phyloP scores from a whole-genome alignment of 2,113 vertebrate genomes.

The Ursus arctos region DNA sequence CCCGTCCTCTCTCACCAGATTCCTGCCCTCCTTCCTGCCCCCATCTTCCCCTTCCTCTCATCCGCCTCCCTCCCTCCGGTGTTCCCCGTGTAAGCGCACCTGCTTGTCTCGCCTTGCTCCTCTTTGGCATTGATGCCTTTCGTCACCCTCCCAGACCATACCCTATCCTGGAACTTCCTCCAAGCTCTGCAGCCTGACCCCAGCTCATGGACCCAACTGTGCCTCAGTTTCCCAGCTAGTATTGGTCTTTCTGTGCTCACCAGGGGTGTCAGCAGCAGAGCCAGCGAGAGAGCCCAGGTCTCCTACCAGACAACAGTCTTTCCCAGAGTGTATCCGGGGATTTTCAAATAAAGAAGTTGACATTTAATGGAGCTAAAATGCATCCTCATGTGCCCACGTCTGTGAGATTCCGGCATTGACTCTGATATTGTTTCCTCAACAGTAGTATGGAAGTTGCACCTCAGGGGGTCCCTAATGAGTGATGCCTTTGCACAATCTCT shows the following conservation, averaged over 20 bases:
- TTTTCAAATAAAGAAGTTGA: background rate
- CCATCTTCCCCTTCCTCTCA: rapidly evolving
- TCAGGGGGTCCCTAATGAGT: rapidly evolving
- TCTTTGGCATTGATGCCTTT: background rate
- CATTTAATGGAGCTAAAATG: background rate
- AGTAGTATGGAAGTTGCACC: rapidly evolving
- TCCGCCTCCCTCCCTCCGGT: rapidly evolving
- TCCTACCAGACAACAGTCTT: rapidly evolving
- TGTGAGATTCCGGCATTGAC: background rate
- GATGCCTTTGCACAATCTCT: rapidly evolving
- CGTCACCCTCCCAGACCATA: rapidly evolving
- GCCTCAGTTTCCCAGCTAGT: too few species aligned
- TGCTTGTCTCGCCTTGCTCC: background rate
- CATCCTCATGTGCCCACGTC: too few species aligned
- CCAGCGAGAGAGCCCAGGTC: background rate
- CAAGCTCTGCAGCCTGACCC: background rate
- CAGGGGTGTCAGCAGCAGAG: background rate
- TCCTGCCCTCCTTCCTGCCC: too few species aligned
- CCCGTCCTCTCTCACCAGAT: rapidly evolving
- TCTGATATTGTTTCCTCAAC: background rate
- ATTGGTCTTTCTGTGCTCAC: background rate
- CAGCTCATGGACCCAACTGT: background rate
- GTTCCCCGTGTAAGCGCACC: background rate
- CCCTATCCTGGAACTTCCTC: background rate
- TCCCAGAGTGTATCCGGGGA: background rate